Conservation (phyloP, 2,113 vertebrate genomes). For the Leuciscus idus region DNA sequence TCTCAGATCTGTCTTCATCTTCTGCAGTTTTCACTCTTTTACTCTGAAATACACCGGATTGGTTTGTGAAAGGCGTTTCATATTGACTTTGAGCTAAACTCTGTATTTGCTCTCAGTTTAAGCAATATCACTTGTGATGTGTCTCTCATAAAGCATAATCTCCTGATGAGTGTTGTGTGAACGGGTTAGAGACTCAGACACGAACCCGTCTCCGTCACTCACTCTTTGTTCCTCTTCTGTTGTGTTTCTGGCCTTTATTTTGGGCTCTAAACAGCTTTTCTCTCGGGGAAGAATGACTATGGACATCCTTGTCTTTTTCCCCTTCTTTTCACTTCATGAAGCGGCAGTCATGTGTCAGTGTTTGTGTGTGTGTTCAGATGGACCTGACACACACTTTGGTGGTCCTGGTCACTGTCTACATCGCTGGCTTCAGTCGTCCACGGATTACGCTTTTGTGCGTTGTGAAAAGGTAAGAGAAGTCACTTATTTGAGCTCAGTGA, state of each 20-base stretch:
- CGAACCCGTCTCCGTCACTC: neutral
- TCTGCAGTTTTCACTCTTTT: too few relatives aligned
- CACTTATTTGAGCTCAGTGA: constrained; percentile 97
- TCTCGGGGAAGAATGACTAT: constrained; percentile 85
- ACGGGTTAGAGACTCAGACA: too few relatives aligned
- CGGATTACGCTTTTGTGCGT: constrained; percentile 94
- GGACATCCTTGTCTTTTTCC: constrained; percentile 87
- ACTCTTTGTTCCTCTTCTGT: constrained; percentile 63
- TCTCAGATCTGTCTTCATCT: too few relatives aligned
- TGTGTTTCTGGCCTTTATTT: constrained; percentile 81
- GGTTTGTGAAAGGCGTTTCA: too few relatives aligned
- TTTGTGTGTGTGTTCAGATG: constrained; percentile 83
- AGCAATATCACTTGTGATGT: too few relatives aligned
- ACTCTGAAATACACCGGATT: too few relatives aligned
- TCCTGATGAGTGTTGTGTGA: too few relatives aligned
- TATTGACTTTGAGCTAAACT: too few relatives aligned
- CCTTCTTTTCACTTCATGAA: constrained; percentile 94
- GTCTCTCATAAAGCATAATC: too few relatives aligned
- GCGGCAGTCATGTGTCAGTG: constrained; percentile 94
- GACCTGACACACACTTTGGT: constrained; percentile 88
- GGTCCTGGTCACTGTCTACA: constrained; percentile 89
- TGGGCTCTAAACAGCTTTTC: constrained; percentile 85
- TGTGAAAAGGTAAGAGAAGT: constrained; percentile 98
- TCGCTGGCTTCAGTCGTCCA: constrained; percentile 94
- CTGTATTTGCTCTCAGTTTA: too few relatives aligned